Evolutionary conservation across 2,888 invertebrate genomes (phyloP), one percentile per base, ranked within the genome.

Genomic region (Cataglyphis altisquamis): DNA sequence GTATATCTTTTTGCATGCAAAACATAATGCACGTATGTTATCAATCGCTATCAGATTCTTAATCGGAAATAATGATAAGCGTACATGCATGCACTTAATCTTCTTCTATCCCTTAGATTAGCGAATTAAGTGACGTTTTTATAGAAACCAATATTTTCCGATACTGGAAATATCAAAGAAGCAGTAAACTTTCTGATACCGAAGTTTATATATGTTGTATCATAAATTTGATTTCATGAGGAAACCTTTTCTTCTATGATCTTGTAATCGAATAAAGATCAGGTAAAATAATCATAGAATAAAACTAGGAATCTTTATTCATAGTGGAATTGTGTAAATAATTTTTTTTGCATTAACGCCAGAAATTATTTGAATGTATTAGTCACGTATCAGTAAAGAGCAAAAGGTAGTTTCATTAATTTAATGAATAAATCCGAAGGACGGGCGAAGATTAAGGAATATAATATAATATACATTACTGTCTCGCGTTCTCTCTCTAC

Each of bases 11-110:
- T 48, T 68, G n/a, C 39, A 60, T 39, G 41, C 29, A 60, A 83
- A 86, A 86, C 66, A 39, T 88, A 88, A 88, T 48, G 74, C 77
- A 77, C 32, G 60, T 29, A 4, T 52, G 15, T 74, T 52, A 25
- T 74, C 36, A 62, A 73, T 62, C 39, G 8, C 41, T 3, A 45
- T 72, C 21, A 52, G 0, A n/a, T 41, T 36, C 32, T 74, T 55
- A 21, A 73, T 74, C 12, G 60, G 36, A 74, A 73, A 48, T 39
- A 72, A 73, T 80, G 36, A 4, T 68, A 72, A 72, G 41, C 29
- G 5, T 73, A 48, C 21, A 12, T 55, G 29, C 29, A 29, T 52
- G 12, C 60, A 62, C 29, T 63, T 63, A 29, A 63, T 81, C 63
- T 52, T 60, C 29, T 73, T 78, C 15, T 63, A 78, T 82, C 81